Percentiles rank a stretch among this genome's conserved stretches.
These are phyloP conservation scores for Tiliacea citrago DNA, from an alignment of 2,888 invertebrate species.

Conservation along the genomic window DNA sequence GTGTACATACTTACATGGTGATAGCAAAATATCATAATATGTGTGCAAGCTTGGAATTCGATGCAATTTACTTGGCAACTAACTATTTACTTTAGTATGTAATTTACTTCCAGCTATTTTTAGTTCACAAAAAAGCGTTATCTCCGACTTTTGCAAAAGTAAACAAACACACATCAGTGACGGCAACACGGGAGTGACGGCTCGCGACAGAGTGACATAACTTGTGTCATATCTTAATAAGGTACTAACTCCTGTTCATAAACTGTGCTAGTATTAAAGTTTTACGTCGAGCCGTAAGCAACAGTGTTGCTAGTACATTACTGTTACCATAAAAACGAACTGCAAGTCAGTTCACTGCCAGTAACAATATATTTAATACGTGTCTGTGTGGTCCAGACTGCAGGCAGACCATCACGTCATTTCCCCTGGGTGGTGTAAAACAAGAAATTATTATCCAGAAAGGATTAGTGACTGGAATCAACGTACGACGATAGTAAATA, in stretches of 20 bases:
- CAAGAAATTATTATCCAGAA: not conserved
- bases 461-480: not conserved
- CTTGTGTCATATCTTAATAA: constrained; percentile 61
- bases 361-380: constrained; percentile 41
- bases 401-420: constrained; percentile 19
- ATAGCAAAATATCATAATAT: not conserved
- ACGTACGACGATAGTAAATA: not conserved
- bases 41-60: not conserved
- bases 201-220: constrained; percentile 11
- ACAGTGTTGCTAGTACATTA: constrained; percentile 52
- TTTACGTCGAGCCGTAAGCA: constrained; percentile 42
- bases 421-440: constrained; percentile 20
- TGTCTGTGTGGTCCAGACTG: constrained; percentile 40
- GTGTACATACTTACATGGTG: not conserved
- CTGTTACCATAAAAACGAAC: constrained; percentile 47
- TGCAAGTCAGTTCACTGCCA: constrained; percentile 45
- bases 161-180: not conserved
- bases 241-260: constrained; percentile 56
- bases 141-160: not conserved
- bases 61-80: not conserved
- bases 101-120: not conserved
- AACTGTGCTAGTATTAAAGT: constrained; percentile 53
- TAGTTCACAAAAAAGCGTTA: not conserved
- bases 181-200: not conserved
- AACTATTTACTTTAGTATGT: no score